These are phyloP conservation scores for Rhagoletis pomonella DNA, from an alignment of 1,140 invertebrate species.

Conservation along the genomic window DNA sequence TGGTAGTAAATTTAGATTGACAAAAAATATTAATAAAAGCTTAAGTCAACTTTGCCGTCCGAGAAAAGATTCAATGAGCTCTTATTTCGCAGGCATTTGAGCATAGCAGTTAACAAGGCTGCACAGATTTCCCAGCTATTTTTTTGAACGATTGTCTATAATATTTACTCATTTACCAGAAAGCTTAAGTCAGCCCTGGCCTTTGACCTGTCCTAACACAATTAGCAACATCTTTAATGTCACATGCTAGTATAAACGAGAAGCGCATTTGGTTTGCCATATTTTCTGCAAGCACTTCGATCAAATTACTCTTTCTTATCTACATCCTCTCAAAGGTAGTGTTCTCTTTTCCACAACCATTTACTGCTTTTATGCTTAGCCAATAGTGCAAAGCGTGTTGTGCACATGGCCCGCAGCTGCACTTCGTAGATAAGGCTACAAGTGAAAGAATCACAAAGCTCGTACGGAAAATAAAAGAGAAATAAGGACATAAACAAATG, in stretches of 20 bases:
- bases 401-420: not conserved
- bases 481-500: too few species aligned
- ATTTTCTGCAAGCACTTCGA: not conserved
- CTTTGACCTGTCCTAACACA: not conserved
- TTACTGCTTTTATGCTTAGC: not conserved
- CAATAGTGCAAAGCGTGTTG: not conserved
- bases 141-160: too few species aligned
- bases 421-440: not conserved
- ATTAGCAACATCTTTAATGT: not conserved
- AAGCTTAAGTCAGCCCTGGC: not conserved
- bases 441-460: not conserved
- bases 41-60: too few species aligned
- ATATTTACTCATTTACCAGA: not conserved
- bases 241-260: not conserved
- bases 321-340: too few species aligned
- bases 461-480: too few species aligned
- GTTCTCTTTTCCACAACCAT: not conserved
- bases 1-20: too few species aligned
- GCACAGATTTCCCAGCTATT: too few species aligned
- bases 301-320: too few species aligned
- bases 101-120: too few species aligned
- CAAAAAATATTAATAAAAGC: too few species aligned
- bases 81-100: too few species aligned
- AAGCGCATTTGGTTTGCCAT: conserved; percentile 9
- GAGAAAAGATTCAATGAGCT: too few species aligned